Evolutionary conservation across 2,113 vertebrate genomes (phyloP), one percentile per base, ranked within the genome.

Genomic region (Stercorarius parasiticus): DNA sequence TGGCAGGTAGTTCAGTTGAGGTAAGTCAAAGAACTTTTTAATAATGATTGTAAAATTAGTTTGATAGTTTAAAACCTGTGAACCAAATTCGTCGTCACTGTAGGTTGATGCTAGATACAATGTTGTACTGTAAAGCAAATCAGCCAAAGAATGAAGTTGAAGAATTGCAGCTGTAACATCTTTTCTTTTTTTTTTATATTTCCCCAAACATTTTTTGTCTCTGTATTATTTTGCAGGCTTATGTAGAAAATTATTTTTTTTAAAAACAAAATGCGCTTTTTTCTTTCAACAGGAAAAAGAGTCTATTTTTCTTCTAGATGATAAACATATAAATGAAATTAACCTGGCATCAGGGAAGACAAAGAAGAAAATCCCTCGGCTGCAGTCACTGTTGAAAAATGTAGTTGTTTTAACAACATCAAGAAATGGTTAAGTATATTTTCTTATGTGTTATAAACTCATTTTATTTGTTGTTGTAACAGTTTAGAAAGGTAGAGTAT

Each of bases 321-420:
- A 98, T 97, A 99, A 97, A 91, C 98, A 91, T 30, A 97, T 99
- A 96, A 98, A 98, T 95, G 99, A 99, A 98, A 98, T 99, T 96
- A 98, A 99, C 90, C 94, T 99, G 91, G 74, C 94, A 5, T 99
- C 99, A 16, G 99, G 99, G 86, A 99, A 94, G 82, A 99, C 98
- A 32, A 99, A 98, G 97, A 99, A 98, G 95, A 99, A 98, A 83
- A 99, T 98, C 19, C 98, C 99, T 19, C 98, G 95, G 50, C 97
- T 99, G 16, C 98, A 99, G 49, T 97, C 98, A 25, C 55, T 99
- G 56, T 97, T 99, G 81, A 99, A 98, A 93, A 99, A 96, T 89
- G 98, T 98, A 72, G 95, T 98, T 93, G 96, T 97, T 45, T 98
- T 99, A 97, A 86, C 98, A 88, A 98, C 98, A 10, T 99, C 99